Percentiles rank a stretch among this genome's conserved stretches.
Conservation (phyloP, 2,113 vertebrate genomes). For the Oryzias celebensis region DNA sequence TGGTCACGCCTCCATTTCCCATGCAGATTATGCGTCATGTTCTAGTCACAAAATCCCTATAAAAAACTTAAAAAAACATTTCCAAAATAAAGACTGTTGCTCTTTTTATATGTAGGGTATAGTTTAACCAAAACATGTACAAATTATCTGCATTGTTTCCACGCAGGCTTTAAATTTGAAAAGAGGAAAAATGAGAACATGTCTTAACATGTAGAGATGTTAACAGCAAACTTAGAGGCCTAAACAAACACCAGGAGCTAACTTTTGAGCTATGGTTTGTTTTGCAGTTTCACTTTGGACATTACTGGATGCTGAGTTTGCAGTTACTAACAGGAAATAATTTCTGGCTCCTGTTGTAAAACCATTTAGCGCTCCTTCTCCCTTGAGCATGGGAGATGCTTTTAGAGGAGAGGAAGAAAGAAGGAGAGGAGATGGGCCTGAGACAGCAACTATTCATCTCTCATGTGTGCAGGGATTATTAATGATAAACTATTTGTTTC, state of each 20-base stretch:
- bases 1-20: too few species aligned
- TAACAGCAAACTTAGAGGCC: too few species aligned
- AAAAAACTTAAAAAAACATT: too few species aligned
- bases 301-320: background rate
- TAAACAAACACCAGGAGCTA: background rate
- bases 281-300: background rate
- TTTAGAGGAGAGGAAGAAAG: conserved; percentile 35
- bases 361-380: conserved; percentile 48
- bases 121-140: too few species aligned
- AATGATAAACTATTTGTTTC: background rate
- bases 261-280: background rate
- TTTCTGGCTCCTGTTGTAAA: conserved; percentile 42
- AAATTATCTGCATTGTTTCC: too few species aligned
- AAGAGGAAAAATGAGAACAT: too few species aligned
- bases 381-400: conserved; percentile 52
- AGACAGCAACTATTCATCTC: conserved; percentile 4
- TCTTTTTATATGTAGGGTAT: too few species aligned
- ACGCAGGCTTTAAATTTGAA: too few species aligned
- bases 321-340: conserved; percentile 34
- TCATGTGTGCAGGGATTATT: background rate
- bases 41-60: too few species aligned
- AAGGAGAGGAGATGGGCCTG: background rate
- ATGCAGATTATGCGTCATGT: too few species aligned
- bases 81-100: too few species aligned
- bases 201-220: too few species aligned